Evolutionary conservation across 2,113 vertebrate genomes (phyloP).

Genomic region (Pipa parva): DNA sequence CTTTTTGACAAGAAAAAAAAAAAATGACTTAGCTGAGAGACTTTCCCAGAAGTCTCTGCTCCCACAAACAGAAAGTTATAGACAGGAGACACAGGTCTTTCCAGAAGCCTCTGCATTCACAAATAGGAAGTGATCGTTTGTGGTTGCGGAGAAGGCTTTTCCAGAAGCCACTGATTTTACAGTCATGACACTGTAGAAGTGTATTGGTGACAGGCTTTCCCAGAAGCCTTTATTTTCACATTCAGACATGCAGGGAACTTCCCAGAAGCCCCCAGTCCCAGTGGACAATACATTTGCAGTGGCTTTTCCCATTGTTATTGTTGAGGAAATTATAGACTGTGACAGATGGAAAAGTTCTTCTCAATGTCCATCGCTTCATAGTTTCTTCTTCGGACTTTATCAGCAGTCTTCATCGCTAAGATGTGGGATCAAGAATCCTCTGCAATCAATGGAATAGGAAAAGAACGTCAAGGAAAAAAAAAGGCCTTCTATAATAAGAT

Average conservation of each 20-base stretch:
- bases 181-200: conserved; percentile 11
- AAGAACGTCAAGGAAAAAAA: conserved; percentile 13
- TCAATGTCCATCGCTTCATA: neutral
- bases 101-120: conserved; percentile 35
- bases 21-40: conserved; percentile 12
- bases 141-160: conserved; percentile 29
- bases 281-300: conserved; percentile 4
- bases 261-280: conserved; percentile 34
- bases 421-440: neutral
- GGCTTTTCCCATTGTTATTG: conserved; percentile 10
- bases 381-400: conserved; percentile 18
- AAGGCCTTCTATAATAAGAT: conserved; percentile 3
- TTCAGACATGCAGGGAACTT: conserved; percentile 30
- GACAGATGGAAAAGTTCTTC: neutral
- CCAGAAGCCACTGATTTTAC: conserved; percentile 33
- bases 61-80: conserved; percentile 29
- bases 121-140: conserved; percentile 19
- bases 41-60: conserved; percentile 40
- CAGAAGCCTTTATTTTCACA: conserved; percentile 36
- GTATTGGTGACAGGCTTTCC: conserved; percentile 35
- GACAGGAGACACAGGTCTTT: conserved; percentile 35
- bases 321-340: neutral
- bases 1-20: conserved; percentile 32
- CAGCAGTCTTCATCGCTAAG: conserved; percentile 1
- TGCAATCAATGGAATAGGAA: neutral